Conservation (phyloP, 1,140 invertebrate species). For the Scaptodrosophila lebanonensis region DNA sequence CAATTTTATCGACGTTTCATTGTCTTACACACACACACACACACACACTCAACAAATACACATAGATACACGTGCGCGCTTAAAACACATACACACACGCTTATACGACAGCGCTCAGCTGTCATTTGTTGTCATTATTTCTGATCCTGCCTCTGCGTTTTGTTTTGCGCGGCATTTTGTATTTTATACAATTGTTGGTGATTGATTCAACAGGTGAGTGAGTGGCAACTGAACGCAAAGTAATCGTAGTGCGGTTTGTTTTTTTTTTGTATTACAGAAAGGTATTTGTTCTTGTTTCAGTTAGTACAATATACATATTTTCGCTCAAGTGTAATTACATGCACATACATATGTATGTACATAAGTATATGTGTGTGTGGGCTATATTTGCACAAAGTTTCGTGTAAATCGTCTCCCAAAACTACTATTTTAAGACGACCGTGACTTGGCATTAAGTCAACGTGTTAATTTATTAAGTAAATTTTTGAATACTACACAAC, state of each 20-base stretch:
- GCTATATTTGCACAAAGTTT: too few relatives aligned
- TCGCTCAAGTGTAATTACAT: too few relatives aligned
- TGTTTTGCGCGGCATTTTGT: slow-evolving; percentile 10
- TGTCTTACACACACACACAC: slow-evolving; percentile 23
- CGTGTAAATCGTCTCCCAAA: too few relatives aligned
- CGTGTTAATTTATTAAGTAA: too few relatives aligned
- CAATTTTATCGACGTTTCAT: slow-evolving; percentile 42
- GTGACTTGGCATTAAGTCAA: too few relatives aligned
- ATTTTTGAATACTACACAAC: too few relatives aligned
- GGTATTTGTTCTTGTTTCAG: slow-evolving; percentile 5
- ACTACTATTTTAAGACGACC: too few relatives aligned
- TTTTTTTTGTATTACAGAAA: neutral
- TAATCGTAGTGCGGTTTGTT: too few relatives aligned
- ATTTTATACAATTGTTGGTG: slow-evolving; percentile 23
- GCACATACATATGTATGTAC: too few relatives aligned
- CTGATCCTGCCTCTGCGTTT: slow-evolving; percentile 31
- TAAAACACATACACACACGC: slow-evolving; percentile 27
- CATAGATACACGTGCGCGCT: slow-evolving; percentile 25
- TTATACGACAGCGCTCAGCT: slow-evolving; percentile 45
- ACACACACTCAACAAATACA: slow-evolving; percentile 15
- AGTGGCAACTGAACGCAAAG: neutral
- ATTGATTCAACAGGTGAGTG: slow-evolving; percentile 38
- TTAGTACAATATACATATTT: too few relatives aligned
- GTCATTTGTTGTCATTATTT: slow-evolving; percentile 61
- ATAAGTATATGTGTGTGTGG: too few relatives aligned